Percentiles rank a stretch among this genome's conserved stretches.
Conservation (phyloP, 2,797 vertebrate genomes). For the Novumbra hubbsi region DNA sequence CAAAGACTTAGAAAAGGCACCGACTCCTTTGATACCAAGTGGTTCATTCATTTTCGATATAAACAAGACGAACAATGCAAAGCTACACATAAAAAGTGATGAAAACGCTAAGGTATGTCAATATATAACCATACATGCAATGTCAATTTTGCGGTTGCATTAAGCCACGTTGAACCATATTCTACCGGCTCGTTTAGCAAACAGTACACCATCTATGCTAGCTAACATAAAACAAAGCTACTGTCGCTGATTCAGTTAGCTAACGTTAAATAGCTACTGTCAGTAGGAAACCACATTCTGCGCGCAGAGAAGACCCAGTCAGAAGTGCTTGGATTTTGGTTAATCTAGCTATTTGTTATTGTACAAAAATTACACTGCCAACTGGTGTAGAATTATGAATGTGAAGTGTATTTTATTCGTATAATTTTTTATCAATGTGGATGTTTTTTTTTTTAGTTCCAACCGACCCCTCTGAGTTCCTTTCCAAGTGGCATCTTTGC, state of each 20-base stretch:
- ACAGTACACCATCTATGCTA: neutral
- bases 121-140: neutral
- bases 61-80: neutral
- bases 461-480: conserved; percentile 1
- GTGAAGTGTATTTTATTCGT: neutral
- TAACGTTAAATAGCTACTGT: neutral
- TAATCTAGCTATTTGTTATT: too few relatives aligned
- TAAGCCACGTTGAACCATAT: too few relatives aligned
- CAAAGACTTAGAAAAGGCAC: conserved; percentile 21
- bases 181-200: neutral
- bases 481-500: conserved; percentile 66
- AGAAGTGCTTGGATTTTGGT: too few relatives aligned
- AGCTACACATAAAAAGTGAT: neutral
- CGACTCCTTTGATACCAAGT: neutral
- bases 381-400: neutral
- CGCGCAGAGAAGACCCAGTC: too few relatives aligned
- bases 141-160: neutral
- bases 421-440: neutral
- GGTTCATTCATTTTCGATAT: neutral
- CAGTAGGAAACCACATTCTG: too few relatives aligned
- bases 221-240: neutral
- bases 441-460: conserved; percentile 2
- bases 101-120: conserved; percentile 8
- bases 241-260: neutral
- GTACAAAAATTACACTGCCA: neutral